Conservation (phyloP, 2,797 vertebrate genomes). For the Peromyscus eremicus region DNA sequence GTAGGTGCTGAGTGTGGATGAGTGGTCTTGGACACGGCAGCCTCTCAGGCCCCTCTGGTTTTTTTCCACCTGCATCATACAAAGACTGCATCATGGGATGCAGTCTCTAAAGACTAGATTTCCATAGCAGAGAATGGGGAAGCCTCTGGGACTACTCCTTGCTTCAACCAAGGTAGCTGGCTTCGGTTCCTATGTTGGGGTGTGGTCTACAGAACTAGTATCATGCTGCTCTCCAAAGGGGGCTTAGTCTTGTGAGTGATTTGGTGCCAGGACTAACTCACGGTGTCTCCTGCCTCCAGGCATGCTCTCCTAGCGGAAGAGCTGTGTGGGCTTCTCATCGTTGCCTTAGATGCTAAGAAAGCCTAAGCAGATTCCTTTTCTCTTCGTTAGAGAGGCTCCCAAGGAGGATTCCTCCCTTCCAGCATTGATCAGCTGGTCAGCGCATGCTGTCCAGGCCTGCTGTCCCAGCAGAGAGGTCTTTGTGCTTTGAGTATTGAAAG, state of each 20-base stretch:
- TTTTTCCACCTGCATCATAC: not conserved
- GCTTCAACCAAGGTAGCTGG: not conserved
- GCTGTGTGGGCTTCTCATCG: not conserved
- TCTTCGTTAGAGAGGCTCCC: not conserved
- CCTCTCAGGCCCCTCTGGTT: not conserved
- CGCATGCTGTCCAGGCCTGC: not conserved
- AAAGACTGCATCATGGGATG: not conserved
- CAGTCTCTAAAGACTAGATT: not conserved
- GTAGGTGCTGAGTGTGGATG: not conserved
- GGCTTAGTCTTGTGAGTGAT: not conserved
- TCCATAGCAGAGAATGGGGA: not conserved
- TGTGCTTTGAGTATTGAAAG: not conserved
- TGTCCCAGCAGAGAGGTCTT: not conserved
- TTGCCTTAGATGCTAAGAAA: constrained; percentile 39
- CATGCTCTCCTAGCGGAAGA: not conserved
- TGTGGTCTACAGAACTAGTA: not conserved
- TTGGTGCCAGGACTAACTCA: not conserved
- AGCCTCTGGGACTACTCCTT: not conserved
- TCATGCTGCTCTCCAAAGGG: accelerated
- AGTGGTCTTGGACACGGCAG: not conserved
- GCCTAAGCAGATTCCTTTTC: constrained; percentile 24
- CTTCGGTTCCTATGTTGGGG: not conserved
- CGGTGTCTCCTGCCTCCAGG: not conserved
- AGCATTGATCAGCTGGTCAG: not conserved
- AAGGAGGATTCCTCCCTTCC: constrained; percentile 9